These are phyloP conservation scores for Thymallus thymallus DNA, from an alignment of 2,113 vertebrate species.

Conservation along the genomic window DNA sequence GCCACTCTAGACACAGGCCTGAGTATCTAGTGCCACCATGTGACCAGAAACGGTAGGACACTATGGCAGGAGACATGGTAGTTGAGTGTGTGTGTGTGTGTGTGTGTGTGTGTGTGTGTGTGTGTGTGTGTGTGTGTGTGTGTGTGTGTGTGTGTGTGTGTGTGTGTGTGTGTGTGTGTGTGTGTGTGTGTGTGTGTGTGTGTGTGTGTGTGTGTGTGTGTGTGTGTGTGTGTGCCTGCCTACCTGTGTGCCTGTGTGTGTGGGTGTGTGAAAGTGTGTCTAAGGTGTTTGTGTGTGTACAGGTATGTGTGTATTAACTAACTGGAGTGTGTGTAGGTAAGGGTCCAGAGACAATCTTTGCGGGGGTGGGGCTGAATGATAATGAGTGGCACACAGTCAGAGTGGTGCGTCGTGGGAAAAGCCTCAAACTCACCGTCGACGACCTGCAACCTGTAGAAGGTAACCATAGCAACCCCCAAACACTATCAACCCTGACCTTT, in stretches of 20 bases:
- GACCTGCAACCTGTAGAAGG: conserved; percentile 85
- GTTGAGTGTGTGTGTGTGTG: no score
- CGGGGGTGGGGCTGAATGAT: conserved; percentile 98
- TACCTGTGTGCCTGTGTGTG: conserved; percentile 29
- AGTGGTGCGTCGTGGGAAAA: conserved; percentile 95
- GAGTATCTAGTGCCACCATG: conserved; percentile 60
- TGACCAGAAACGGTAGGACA: conserved; percentile 36
- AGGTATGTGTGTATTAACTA: no score
- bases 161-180: conserved; percentile 12
- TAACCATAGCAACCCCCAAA: conserved; percentile 43
- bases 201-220: conserved; percentile 3
- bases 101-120: background rate
- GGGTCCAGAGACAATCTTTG: conserved; percentile 99
- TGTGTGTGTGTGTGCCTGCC: conserved; percentile 36
- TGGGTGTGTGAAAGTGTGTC: no score
- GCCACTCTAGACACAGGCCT: conserved; percentile 19
- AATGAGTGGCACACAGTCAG: conserved; percentile 99
- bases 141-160: conserved; percentile 1
- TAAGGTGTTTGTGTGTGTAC: no score
- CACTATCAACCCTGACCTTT: background rate
- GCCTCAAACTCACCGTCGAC: conserved; percentile 94
- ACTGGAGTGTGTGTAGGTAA: conserved; percentile 99
- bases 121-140: conserved; percentile 4
- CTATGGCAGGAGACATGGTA: background rate
- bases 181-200: background rate